Percentiles rank a stretch among this genome's conserved stretches.
phyloP scores from a whole-genome alignment of 2,888 invertebrate genomes.

The Drosophila histrio region DNA sequence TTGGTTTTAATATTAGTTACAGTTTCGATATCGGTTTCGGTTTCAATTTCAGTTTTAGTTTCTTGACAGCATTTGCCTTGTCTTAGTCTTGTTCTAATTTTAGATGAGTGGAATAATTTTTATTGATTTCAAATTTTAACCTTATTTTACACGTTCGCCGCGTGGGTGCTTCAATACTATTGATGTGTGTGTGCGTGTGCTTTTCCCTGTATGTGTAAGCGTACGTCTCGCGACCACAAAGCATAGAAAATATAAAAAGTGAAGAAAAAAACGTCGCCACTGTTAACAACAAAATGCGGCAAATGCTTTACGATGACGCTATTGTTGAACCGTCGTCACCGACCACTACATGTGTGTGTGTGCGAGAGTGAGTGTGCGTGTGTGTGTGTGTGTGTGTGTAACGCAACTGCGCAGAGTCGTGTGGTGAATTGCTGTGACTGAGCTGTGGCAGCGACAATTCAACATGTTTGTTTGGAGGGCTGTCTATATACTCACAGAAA shows the following conservation, averaged over 20 bases:
- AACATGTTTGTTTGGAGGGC: slow-evolving; percentile 65
- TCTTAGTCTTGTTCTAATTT: slow-evolving; percentile 80
- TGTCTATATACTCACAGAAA: not conserved
- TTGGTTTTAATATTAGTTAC: slow-evolving; percentile 26
- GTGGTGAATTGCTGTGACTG: slow-evolving; percentile 52
- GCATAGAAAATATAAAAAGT: slow-evolving; percentile 6
- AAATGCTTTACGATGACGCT: slow-evolving; percentile 77
- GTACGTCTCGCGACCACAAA: slow-evolving; percentile 29
- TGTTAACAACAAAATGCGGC: slow-evolving; percentile 73
- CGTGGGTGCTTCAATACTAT: slow-evolving; percentile 3
- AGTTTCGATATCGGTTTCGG: slow-evolving; percentile 1
- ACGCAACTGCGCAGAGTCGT: slow-evolving; percentile 56
- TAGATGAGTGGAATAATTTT: slow-evolving; percentile 82
- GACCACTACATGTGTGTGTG: slow-evolving; percentile 1
- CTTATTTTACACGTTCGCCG: slow-evolving; percentile 71
- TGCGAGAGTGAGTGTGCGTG: not conserved
- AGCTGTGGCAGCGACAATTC: slow-evolving; percentile 43
- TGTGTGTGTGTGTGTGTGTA: slow-evolving; percentile 4
- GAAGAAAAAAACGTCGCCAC: slow-evolving; percentile 64
- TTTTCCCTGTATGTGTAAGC: slow-evolving; percentile 13
- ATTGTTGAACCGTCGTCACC: slow-evolving; percentile 61
- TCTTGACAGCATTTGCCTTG: slow-evolving; percentile 29
- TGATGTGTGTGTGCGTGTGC: slow-evolving; percentile 5
- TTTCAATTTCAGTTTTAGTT: slow-evolving; percentile 36
- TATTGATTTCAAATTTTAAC: slow-evolving; percentile 82